Evolutionary conservation across 2,797 vertebrate genomes (phyloP).

Genomic region (Tapirus indicus): DNA sequence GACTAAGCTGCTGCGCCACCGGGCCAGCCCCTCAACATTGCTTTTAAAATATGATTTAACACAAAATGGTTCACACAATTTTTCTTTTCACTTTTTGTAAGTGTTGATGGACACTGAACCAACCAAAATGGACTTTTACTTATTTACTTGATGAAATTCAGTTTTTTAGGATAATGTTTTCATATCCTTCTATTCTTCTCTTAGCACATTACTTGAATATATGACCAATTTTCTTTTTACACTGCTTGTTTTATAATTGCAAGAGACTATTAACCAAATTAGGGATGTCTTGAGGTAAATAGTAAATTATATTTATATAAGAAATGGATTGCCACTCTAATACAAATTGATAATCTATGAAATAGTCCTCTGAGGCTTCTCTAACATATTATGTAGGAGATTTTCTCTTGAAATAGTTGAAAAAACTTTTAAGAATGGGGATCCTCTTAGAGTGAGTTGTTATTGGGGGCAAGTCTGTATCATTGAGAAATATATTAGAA

Average conservation of each 20-base stretch:
- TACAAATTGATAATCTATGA: neutral
- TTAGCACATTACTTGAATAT: neutral
- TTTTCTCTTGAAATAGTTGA: slow-evolving; percentile 50
- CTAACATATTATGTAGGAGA: neutral
- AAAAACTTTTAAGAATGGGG: neutral
- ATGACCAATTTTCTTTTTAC: neutral
- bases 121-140: neutral
- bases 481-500: neutral
- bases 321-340: neutral
- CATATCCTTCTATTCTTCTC: neutral
- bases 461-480: neutral
- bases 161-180: neutral
- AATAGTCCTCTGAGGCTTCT: neutral
- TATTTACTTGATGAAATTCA: neutral
- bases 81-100: neutral
- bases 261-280: neutral
- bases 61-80: neutral
- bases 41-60: neutral
- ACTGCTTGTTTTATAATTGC: neutral
- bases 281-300: neutral
- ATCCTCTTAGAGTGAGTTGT: neutral
- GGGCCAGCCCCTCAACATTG: too few species aligned
- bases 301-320: slow-evolving; percentile 17
- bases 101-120: neutral
- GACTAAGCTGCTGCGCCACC: too few species aligned